These are phyloP conservation scores for Cyaniris semiargus DNA, from an alignment of 2,888 invertebrate species.

Conservation along the genomic window DNA sequence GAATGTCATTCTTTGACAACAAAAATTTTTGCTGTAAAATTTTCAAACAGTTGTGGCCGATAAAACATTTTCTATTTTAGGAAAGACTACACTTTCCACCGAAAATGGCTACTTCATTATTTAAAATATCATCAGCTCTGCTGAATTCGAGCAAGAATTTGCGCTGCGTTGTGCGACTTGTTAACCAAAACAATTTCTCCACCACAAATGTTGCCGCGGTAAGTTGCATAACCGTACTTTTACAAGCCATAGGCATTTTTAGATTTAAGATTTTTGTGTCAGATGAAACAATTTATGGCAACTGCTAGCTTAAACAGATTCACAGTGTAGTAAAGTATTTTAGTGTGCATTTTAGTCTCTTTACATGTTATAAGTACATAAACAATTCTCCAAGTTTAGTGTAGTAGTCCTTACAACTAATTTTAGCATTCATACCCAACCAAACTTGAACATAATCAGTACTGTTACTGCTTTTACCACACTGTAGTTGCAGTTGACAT, in stretches of 20 bases:
- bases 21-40: neutral
- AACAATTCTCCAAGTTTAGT: no score
- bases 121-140: slow-evolving; percentile 60
- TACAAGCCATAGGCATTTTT: slow-evolving; percentile 8
- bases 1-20: neutral
- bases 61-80: neutral
- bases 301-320: neutral
- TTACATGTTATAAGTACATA: no score
- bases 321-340: neutral
- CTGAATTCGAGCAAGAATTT: slow-evolving; percentile 59
- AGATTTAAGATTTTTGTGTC: neutral
- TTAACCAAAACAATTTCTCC: slow-evolving; percentile 60
- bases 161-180: slow-evolving; percentile 56
- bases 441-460: no score
- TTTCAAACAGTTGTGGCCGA: neutral
- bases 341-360: no score
- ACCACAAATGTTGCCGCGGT: slow-evolving; percentile 67
- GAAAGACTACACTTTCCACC: neutral
- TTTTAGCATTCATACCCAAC: no score
- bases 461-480: no score
- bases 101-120: slow-evolving; percentile 64
- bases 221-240: slow-evolving; percentile 70
- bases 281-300: neutral
- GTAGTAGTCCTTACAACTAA: no score
- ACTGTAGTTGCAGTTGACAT: no score